Base-by-base conservation (phyloP, 2,113 vertebrate genomes). In the Platichthys stellatus region DNA sequence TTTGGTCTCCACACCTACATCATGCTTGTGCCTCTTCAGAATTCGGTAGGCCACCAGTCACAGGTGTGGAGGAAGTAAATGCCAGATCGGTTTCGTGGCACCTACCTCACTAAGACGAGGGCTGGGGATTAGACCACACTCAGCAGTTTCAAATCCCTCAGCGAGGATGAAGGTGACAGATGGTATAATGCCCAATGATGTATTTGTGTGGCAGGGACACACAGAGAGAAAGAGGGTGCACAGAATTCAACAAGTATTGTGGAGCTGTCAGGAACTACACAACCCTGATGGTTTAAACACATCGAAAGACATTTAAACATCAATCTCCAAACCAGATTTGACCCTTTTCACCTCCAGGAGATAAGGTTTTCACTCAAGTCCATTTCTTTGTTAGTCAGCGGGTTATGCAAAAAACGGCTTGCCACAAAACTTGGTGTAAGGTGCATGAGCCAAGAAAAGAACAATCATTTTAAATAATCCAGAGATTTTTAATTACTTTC, bases 61-160 rank as follows among this genome's bases (percentile, higher is more conserved):
- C 40, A 66, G 57, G 15, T 64, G 60, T 13, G 17, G 65, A 63
- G 53, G 66, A 62, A 5, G 40, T 76, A 67, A 72, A 82, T 60
- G 63, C 28, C 70, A 58, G 69, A 20, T 21, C 80, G 83, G 81
- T 84, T 84, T 66, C 67, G 54, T 28, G 28, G 64, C 49, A 61
- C 62, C 72, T 84, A 53, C 74, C 76, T 86, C 72, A 58, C 87
- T 93, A 92, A 93, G 81, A 82, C 67, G 71, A 89, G 73, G 70
- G 88, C 81, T 82, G 57, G 47, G 76, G 90, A 93, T 92, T 92
- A 89, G 82, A 77, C 56, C 79, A 81, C 40, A 83, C 87, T 94
- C 89, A 94, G 92, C 93, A 92, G 61, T 89, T 93, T 92, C 61
- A 92, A 94, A 94, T 94, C 93, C 89, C 80, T 90, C 35, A 6